phyloP scores from a whole-genome alignment of 2,113 vertebrate genomes.

The Grantiella picta region DNA sequence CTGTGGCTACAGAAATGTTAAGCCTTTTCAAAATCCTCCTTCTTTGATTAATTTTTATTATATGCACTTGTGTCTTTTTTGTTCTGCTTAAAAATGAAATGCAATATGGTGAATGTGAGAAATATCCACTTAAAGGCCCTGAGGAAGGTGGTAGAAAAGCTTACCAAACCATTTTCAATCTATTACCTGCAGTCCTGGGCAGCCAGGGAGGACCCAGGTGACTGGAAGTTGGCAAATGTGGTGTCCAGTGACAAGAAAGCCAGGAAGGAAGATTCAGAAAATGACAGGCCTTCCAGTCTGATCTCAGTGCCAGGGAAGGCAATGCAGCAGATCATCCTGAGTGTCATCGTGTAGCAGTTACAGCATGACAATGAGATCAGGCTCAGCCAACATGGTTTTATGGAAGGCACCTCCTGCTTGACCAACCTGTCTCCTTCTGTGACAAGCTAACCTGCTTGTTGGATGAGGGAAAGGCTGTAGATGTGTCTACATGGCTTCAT shows the following conservation, averaged over 20 bases:
- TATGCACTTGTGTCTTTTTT: neutral
- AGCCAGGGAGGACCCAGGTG: neutral
- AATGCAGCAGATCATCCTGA: neutral
- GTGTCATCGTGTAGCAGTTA: fast-evolving
- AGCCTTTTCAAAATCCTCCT: neutral
- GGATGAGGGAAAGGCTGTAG: neutral
- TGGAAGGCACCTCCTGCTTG: neutral
- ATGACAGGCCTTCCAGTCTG: neutral
- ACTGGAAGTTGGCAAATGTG: neutral
- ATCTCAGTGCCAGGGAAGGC: neutral
- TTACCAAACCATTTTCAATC: neutral
- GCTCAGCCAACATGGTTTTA: neutral
- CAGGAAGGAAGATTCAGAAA: neutral
- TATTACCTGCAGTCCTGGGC: neutral
- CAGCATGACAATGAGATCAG: too few species aligned
- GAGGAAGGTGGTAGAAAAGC: neutral
- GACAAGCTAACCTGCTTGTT: neutral
- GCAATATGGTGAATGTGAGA: neutral
- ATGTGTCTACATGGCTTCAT: neutral
- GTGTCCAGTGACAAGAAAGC: neutral
- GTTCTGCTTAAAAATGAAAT: neutral
- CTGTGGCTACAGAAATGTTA: neutral
- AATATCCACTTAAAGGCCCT: neutral
- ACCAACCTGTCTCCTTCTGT: neutral
- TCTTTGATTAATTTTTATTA: neutral